Evolutionary conservation across 2,797 vertebrate genomes (phyloP).

Genomic region (Fistularia commersonii): DNA sequence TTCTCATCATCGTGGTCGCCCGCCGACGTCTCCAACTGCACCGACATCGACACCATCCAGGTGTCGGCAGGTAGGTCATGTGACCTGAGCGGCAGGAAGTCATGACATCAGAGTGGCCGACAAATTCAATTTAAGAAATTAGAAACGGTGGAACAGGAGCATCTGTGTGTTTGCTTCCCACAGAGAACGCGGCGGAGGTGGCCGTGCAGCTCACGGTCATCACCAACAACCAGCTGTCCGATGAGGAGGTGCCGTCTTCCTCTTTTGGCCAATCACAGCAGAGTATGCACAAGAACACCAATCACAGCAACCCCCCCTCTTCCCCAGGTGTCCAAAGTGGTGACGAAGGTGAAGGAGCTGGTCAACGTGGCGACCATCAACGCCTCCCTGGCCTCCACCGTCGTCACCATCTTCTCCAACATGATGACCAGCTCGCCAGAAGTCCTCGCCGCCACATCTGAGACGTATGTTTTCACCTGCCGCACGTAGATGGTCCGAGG

Average conservation of each 20-base stretch:
- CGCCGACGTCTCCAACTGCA: constrained; percentile 82
- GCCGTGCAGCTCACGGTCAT: constrained; percentile 84
- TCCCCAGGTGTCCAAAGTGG: constrained; percentile 78
- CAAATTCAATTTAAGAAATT: neutral
- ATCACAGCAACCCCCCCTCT: neutral
- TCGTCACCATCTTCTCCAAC: constrained; percentile 94
- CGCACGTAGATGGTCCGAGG: neutral
- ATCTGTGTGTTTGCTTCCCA: neutral
- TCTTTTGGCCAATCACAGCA: neutral
- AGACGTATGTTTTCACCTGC: constrained; percentile 71
- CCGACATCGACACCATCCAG: constrained; percentile 63
- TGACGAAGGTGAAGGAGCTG: constrained; percentile 86
- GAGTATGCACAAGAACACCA: neutral
- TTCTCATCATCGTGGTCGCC: constrained; percentile 78
- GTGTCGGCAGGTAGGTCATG: constrained; percentile 71
- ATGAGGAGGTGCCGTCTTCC: constrained; percentile 73
- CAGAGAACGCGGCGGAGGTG: constrained; percentile 85
- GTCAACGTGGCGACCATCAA: constrained; percentile 88
- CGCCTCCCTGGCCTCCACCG: constrained; percentile 78
- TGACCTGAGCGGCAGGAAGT: neutral
- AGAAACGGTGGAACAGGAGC: too few relatives aligned
- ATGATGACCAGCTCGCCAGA: constrained; percentile 84
- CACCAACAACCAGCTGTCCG: constrained; percentile 80
- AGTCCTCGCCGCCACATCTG: constrained; percentile 77
- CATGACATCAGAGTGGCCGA: too few relatives aligned